phyloP scores from a whole-genome alignment of 1,140 invertebrate species.

The Euwallacea fornicatus region DNA sequence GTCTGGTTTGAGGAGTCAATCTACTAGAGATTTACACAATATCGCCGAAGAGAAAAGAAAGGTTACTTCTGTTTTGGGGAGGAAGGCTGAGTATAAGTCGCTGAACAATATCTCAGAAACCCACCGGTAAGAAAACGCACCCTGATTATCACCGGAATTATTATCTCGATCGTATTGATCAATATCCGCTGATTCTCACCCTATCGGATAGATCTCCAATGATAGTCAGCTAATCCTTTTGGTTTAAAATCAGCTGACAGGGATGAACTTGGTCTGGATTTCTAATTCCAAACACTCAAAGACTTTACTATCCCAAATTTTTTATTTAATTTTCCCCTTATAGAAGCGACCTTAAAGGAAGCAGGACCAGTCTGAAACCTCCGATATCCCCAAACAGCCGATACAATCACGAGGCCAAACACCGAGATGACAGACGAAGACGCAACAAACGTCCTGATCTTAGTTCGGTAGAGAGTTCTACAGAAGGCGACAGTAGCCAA shows the following conservation, averaged over 20 bases:
- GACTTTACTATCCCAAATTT: neutral
- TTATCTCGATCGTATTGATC: no score
- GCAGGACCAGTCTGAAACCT: slow-evolving; percentile 43
- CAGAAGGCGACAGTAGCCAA: slow-evolving; percentile 77
- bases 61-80: slow-evolving; percentile 42
- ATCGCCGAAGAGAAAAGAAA: slow-evolving; percentile 59
- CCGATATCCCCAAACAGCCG: slow-evolving; percentile 46
- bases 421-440: slow-evolving; percentile 38
- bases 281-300: neutral
- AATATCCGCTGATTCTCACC: no score
- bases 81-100: slow-evolving; percentile 41
- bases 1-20: slow-evolving; percentile 38
- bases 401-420: slow-evolving; percentile 33
- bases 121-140: slow-evolving; percentile 30
- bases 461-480: slow-evolving; percentile 65
- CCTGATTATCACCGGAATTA: no score
- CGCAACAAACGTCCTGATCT: slow-evolving; percentile 48
- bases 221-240: no score
- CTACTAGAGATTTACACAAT: slow-evolving; percentile 60
- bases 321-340: neutral
- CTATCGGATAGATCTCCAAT: no score
- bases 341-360: slow-evolving; percentile 14
- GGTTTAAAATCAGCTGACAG: no score
- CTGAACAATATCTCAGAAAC: slow-evolving; percentile 47
- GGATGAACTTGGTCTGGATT: no score